phyloP scores from a whole-genome alignment of 1,140 invertebrate genomes.

The Apis laboriosa region DNA sequence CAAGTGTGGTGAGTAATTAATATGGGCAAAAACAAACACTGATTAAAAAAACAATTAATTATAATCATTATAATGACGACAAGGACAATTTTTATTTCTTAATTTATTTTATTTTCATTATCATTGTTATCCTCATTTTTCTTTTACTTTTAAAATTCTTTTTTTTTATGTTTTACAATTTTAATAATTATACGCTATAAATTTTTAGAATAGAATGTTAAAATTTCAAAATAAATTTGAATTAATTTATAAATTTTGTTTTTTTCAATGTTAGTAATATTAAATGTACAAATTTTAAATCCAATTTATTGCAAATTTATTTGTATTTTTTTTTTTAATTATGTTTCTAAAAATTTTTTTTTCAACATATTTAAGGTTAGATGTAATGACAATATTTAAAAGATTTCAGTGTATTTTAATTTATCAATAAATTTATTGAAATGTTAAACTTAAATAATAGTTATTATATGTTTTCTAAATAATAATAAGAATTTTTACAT shows the following conservation, averaged over 20 bases:
- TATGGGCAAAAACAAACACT: constrained; percentile 38
- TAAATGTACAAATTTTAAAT: not conserved
- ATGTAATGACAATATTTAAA: not conserved
- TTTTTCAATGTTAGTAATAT: too few relatives aligned
- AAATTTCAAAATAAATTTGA: not conserved
- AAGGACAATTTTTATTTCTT: constrained; percentile 20
- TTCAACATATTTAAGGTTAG: constrained; percentile 1
- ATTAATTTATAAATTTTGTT: too few relatives aligned
- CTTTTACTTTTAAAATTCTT: not conserved
- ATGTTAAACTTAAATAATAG: not conserved
- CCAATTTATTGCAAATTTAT: not conserved
- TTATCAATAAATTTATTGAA: not conserved
- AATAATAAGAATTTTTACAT: too few relatives aligned
- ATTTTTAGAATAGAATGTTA: not conserved
- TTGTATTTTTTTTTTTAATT: not conserved
- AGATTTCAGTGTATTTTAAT: not conserved
- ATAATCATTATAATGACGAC: constrained; percentile 26
- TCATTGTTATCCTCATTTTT: constrained; percentile 4
- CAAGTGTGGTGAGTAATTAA: constrained; percentile 81
- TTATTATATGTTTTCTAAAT: not conserved
- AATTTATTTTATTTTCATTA: constrained; percentile 14
- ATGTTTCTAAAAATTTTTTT: not conserved
- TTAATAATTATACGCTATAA: not conserved
- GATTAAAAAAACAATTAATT: constrained; percentile 29
- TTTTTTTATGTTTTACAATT: not conserved